A percentile compares a stretch with the other conserved stretches of the same genome.
Conservation (phyloP, 1,140 invertebrate species). For the Panagrolaimus sp. region DNA sequence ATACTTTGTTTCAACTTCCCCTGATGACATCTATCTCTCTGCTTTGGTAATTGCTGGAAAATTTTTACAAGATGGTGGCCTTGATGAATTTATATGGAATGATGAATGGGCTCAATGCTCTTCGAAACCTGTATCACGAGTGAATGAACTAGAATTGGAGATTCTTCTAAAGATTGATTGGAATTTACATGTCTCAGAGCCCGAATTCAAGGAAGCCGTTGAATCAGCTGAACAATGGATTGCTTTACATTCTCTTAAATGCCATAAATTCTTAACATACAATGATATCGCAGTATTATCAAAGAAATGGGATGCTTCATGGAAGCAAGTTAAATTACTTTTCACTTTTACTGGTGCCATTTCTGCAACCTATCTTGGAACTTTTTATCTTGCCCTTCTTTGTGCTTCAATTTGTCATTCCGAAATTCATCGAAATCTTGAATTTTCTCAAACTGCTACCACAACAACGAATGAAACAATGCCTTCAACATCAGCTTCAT, state of each 20-base stretch:
- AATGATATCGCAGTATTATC: constrained; percentile 23
- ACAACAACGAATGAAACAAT: too few species aligned
- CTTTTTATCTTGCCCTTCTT: background rate
- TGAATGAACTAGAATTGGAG: constrained; percentile 33
- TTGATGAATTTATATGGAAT: constrained; percentile 51
- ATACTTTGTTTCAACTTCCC: constrained; percentile 42
- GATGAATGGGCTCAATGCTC: constrained; percentile 44
- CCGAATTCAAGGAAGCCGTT: constrained; percentile 29
- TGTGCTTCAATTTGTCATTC: too few species aligned
- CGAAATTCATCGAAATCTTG: too few species aligned
- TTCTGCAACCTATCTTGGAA: background rate
- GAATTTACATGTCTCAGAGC: constrained; percentile 27
- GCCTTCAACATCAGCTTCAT: too few species aligned
- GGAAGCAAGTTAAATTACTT: background rate
- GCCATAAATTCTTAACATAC: constrained; percentile 29
- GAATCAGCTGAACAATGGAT: constrained; percentile 29
- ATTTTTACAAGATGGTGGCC: constrained; percentile 47
- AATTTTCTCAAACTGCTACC: too few species aligned
- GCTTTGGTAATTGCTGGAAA: constrained; percentile 51
- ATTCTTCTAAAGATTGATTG: constrained; percentile 23
- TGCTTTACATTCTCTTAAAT: constrained; percentile 18
- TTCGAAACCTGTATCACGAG: background rate
- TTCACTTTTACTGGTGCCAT: background rate
- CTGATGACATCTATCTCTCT: constrained; percentile 51
- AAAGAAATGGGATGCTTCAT: background rate